Conservation (phyloP, 2,888 invertebrate genomes). For the Lysandra coridon region DNA sequence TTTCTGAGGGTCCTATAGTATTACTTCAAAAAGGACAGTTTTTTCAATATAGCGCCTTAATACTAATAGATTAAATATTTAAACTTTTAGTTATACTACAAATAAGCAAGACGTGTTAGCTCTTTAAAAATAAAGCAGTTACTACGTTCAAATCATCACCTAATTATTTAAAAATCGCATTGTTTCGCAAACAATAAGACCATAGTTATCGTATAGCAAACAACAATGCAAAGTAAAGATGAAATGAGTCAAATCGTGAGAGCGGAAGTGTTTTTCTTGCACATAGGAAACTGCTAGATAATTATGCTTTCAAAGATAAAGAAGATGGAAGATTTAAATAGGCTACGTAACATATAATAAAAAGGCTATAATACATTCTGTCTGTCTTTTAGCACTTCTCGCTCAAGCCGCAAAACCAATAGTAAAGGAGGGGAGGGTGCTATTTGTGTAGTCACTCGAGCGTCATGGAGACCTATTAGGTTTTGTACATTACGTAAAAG, state of each 20-base stretch:
- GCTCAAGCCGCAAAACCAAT: too few relatives aligned
- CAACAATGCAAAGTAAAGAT: background rate
- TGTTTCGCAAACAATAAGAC: background rate
- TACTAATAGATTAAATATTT: too few relatives aligned
- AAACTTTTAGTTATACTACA: too few relatives aligned
- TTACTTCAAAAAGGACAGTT: too few relatives aligned
- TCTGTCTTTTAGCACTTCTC: background rate
- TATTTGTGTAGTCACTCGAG: too few relatives aligned
- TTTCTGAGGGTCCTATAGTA: too few relatives aligned
- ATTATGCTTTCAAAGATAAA: constrained; percentile 5
- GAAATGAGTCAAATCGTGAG: constrained; percentile 8
- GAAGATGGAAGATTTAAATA: background rate
- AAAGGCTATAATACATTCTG: background rate
- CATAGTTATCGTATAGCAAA: background rate
- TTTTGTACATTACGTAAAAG: too few relatives aligned
- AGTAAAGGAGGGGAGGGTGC: too few relatives aligned
- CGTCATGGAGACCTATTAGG: too few relatives aligned
- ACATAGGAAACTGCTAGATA: background rate
- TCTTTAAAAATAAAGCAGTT: background rate
- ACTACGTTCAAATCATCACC: background rate
- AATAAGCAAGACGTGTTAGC: too few relatives aligned
- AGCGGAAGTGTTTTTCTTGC: constrained; percentile 1
- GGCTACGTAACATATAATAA: background rate
- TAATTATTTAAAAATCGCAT: background rate
- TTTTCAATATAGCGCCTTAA: too few relatives aligned